These are phyloP conservation scores for Moxostoma hubbsi DNA, from an alignment of 2,797 vertebrate genomes.

Conservation along the genomic window DNA sequence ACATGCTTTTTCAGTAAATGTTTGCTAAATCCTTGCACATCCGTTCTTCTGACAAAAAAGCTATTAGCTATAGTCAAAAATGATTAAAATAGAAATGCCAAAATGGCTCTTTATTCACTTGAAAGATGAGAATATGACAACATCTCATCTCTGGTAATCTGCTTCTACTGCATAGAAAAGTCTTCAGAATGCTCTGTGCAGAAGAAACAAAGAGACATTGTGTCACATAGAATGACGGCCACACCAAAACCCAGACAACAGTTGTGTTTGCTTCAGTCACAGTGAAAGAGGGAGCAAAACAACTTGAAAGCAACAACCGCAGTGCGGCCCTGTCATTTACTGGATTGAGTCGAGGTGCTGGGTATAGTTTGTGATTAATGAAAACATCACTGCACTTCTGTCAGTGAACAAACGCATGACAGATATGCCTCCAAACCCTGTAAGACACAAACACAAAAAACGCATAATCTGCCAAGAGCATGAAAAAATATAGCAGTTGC, in stretches of 20 bases:
- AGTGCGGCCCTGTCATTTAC: conserved; percentile 39
- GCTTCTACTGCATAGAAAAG: conserved; percentile 24
- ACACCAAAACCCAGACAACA: conserved; percentile 21
- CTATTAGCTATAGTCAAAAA: conserved; percentile 40
- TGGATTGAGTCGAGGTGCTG: conserved; percentile 6
- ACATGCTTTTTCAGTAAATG: conserved; percentile 11
- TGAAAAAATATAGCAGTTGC: neutral
- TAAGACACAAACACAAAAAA: conserved; percentile 32
- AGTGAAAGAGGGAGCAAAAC: conserved; percentile 24
- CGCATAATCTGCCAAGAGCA: neutral
- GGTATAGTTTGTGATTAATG: conserved; percentile 44
- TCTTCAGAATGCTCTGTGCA: conserved; percentile 2
- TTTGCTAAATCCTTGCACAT: neutral
- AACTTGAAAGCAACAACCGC: conserved; percentile 35
- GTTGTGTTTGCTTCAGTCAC: conserved; percentile 21
- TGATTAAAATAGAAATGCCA: conserved; percentile 39
- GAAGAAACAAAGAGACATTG: conserved; percentile 2
- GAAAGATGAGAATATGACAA: conserved; percentile 31
- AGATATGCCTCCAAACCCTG: conserved; percentile 12
- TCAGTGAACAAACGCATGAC: neutral
- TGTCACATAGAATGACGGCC: conserved; percentile 28
- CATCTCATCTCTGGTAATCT: conserved; percentile 31
- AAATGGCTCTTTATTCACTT: conserved; percentile 43
- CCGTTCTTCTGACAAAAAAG: conserved; percentile 36
- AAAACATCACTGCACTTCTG: conserved; percentile 28